Conservation (phyloP, 1,140 invertebrate genomes). For the Microplitis demolitor region DNA sequence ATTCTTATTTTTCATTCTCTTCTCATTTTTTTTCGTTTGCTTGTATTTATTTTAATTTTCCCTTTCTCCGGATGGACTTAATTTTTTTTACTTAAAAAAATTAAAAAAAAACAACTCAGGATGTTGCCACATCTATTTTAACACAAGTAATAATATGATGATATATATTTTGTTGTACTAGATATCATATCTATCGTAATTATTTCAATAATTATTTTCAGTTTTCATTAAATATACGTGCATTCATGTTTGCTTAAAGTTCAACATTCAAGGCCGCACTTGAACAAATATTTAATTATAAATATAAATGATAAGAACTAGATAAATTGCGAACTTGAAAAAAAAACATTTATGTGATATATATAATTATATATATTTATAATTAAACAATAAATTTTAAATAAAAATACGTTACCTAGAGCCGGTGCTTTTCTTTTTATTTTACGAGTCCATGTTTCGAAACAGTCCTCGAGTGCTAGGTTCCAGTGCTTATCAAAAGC, state of each 20-base stretch:
- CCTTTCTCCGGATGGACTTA: neutral
- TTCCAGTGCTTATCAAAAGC: slow-evolving; percentile 97
- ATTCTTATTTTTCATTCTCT: slow-evolving; percentile 15
- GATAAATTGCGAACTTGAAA: neutral
- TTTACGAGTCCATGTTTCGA: slow-evolving; percentile 80
- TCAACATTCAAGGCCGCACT: too few relatives aligned
- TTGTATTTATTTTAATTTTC: neutral
- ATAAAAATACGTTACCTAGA: slow-evolving; percentile 53
- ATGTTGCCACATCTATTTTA: too few relatives aligned
- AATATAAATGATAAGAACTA: too few relatives aligned
- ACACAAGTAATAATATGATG: too few relatives aligned
- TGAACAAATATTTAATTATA: too few relatives aligned
- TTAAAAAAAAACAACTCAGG: too few relatives aligned
- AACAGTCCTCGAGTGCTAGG: slow-evolving; percentile 83
- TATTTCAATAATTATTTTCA: too few relatives aligned
- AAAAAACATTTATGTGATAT: neutral
- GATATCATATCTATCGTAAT: too few relatives aligned
- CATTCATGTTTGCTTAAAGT: too few relatives aligned
- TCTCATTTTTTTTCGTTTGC: neutral
- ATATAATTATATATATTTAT: neutral
- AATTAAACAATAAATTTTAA: neutral
- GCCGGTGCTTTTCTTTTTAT: slow-evolving; percentile 66
- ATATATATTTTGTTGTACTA: too few relatives aligned
- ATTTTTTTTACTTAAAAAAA: neutral
- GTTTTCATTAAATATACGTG: too few relatives aligned